Evolutionary conservation across 2,113 vertebrate genomes (phyloP).

Genomic region (Ahaetulla prasina): DNA sequence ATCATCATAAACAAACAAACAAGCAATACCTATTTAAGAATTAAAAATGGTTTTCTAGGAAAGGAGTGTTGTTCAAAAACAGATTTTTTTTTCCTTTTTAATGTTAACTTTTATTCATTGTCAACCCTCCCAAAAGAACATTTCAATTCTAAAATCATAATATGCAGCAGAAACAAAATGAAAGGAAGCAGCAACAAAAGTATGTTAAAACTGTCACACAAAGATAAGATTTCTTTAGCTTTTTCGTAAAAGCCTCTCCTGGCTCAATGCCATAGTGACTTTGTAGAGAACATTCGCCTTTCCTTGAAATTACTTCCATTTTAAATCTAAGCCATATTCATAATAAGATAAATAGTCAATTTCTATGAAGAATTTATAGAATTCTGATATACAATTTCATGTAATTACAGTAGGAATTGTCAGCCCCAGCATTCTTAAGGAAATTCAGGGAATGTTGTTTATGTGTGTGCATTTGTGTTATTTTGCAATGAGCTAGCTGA

Average conservation of each 20-base stretch:
- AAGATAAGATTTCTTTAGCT: slow-evolving; percentile 14
- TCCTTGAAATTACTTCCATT: background rate
- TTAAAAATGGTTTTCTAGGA: background rate
- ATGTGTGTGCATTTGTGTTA: background rate
- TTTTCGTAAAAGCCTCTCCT: background rate
- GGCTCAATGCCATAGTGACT: background rate
- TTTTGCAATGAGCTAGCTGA: background rate
- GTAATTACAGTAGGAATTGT: background rate
- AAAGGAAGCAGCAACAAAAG: slow-evolving; percentile 22
- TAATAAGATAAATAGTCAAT: background rate
- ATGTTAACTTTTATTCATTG: background rate
- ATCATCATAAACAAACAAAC: slow-evolving; percentile 28
- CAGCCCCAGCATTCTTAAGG: background rate
- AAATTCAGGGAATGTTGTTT: background rate
- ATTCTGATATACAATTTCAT: rapidly evolving
- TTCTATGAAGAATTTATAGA: slow-evolving; percentile 21
- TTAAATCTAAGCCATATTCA: background rate
- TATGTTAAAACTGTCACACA: background rate
- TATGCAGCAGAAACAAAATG: slow-evolving; percentile 18
- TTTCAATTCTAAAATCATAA: slow-evolving; percentile 2
- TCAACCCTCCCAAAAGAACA: background rate
- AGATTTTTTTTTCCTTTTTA: background rate
- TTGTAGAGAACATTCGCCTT: slow-evolving; percentile 20
- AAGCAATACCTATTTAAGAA: background rate
- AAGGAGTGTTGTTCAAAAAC: slow-evolving; percentile 6